Percentiles rank a stretch among this genome's conserved stretches.
phyloP scores from a whole-genome alignment of 2,888 invertebrate genomes.

The Anagyrus pseudococci region DNA sequence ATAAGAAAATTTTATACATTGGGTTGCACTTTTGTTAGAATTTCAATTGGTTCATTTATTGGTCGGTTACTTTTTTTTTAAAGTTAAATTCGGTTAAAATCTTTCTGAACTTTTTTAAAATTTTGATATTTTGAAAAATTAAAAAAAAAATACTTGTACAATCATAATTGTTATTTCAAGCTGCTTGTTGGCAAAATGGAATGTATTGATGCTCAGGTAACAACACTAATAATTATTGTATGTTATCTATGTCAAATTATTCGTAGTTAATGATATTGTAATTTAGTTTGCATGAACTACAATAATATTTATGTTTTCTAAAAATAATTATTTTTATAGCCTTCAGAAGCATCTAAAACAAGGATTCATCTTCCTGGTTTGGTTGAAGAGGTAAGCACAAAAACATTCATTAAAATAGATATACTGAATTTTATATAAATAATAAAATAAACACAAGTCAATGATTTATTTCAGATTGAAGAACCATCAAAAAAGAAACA shows the following conservation, averaged over 20 bases:
- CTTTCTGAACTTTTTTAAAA: too few species aligned
- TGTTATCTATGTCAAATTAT: constrained; percentile 27
- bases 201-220: constrained; percentile 75
- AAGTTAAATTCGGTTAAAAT: constrained; percentile 2
- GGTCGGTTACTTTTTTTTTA: constrained; percentile 18
- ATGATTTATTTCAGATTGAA: constrained; percentile 53
- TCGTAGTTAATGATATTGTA: constrained; percentile 36
- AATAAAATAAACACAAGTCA: neutral
- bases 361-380: constrained; percentile 78
- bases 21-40: neutral
- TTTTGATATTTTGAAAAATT: too few species aligned
- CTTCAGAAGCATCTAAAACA: constrained; percentile 81
- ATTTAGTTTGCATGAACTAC: constrained; percentile 24
- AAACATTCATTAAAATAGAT: neutral
- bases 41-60: constrained; percentile 32
- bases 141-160: constrained; percentile 37
- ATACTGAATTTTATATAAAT: constrained; percentile 1
- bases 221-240: constrained; percentile 39
- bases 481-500: constrained; percentile 60
- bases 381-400: constrained; percentile 63
- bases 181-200: constrained; percentile 66
- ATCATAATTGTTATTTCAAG: constrained; percentile 63
- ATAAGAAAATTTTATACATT: neutral
- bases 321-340: constrained; percentile 62
- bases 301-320: constrained; percentile 16